A percentile compares a stretch with the other conserved stretches of the same genome.
Evolutionary conservation across 2,113 vertebrate genomes (phyloP).

Genomic region (Micronycteris hirsuta): DNA sequence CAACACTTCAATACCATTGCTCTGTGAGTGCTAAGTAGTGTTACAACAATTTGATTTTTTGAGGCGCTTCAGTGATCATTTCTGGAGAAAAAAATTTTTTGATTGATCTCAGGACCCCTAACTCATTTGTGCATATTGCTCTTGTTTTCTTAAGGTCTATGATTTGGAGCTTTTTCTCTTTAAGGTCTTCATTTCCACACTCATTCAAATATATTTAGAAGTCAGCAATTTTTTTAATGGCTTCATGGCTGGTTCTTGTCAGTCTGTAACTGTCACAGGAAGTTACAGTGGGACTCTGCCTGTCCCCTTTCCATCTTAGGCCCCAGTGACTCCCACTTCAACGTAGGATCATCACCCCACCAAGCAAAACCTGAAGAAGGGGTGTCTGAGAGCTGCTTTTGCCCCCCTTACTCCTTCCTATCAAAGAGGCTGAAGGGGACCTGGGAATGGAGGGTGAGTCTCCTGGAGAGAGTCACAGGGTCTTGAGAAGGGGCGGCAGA

Average conservation of each 20-base stretch:
- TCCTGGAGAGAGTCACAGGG: rapidly evolving
- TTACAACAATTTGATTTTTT: background rate
- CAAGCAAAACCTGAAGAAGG: background rate
- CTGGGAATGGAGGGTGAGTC: background rate
- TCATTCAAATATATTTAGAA: background rate
- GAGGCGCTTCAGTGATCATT: background rate
- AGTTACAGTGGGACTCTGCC: background rate
- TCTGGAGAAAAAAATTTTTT: background rate
- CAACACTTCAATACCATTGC: background rate
- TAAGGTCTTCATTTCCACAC: background rate
- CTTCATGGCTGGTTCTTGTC: background rate
- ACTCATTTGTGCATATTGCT: background rate
- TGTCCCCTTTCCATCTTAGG: background rate
- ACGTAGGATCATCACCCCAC: background rate
- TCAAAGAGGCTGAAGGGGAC: background rate
- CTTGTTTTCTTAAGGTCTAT: background rate
- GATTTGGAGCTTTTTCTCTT: background rate
- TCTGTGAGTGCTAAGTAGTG: background rate
- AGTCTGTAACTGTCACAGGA: background rate
- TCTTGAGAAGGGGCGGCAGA: background rate
- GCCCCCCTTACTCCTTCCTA: background rate
- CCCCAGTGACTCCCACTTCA: background rate
- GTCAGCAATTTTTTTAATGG: background rate
- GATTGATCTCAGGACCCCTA: background rate
- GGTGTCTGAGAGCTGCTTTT: background rate